A percentile compares a stretch with the other conserved stretches of the same genome.
Evolutionary conservation across 2,888 invertebrate genomes (phyloP).

Genomic region (Caenorhabditis auriculariae): DNA sequence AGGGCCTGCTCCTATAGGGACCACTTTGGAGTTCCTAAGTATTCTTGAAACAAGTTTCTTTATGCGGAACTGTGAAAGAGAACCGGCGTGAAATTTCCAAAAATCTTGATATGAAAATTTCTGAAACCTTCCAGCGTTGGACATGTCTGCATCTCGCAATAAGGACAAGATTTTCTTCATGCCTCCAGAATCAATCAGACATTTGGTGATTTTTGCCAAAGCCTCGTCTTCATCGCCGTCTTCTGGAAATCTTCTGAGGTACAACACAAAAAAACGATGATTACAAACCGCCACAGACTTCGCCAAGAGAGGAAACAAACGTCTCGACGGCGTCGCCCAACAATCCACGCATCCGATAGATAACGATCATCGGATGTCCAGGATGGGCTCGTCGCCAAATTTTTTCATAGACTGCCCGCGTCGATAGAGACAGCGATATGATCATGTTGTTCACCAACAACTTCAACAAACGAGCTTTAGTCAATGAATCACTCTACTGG

Average conservation of each 20-base stretch:
- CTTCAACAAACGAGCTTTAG: slow-evolving; percentile 34
- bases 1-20: too few species aligned
- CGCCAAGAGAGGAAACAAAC: slow-evolving; percentile 69
- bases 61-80: too few species aligned
- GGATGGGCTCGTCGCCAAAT: slow-evolving; percentile 82
- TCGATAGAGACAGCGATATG: slow-evolving; percentile 91
- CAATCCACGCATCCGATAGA: slow-evolving; percentile 94
- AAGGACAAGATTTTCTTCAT: slow-evolving; percentile 65
- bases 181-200: slow-evolving; percentile 79
- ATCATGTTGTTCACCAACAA: slow-evolving; percentile 95
- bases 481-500: background rate
- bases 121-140: too few species aligned
- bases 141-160: too few species aligned
- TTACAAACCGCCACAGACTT: background rate
- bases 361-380: slow-evolving; percentile 86
- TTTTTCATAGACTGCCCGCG: slow-evolving; percentile 74
- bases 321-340: slow-evolving; percentile 98
- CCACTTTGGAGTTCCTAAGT: too few species aligned
- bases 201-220: slow-evolving; percentile 85
- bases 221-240: slow-evolving; percentile 91
- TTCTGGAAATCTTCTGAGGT: slow-evolving; percentile 66
- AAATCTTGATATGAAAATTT: too few species aligned
- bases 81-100: too few species aligned
- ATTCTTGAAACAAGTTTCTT: too few species aligned
- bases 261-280: background rate